These are phyloP conservation scores for Empidonax traillii DNA, from an alignment of 2,113 vertebrate species.

Conservation along the genomic window DNA sequence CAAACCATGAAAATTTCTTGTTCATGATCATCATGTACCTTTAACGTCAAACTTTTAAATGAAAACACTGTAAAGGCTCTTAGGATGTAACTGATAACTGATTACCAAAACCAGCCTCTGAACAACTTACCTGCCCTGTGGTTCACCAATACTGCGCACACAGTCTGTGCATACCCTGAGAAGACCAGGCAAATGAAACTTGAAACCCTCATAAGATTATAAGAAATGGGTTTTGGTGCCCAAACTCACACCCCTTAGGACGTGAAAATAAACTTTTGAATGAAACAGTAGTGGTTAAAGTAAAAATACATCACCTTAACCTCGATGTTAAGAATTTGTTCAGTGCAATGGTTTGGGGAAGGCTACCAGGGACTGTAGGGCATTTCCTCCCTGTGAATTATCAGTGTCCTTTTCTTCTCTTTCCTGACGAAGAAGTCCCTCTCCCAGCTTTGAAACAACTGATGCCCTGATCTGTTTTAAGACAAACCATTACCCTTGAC, in stretches of 20 bases:
- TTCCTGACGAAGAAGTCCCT: background rate
- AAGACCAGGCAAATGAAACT: background rate
- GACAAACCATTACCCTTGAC: background rate
- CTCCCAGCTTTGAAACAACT: background rate
- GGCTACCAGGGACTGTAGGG: background rate
- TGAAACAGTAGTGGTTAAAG: background rate
- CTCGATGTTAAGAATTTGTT: background rate
- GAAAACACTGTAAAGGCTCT: background rate
- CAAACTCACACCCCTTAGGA: background rate
- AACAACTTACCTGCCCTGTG: background rate
- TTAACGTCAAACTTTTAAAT: background rate
- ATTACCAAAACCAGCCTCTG: background rate
- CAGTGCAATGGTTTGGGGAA: background rate
- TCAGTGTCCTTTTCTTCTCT: background rate
- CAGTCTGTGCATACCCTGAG: rapidly evolving
- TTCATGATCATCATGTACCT: background rate
- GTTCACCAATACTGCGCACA: background rate
- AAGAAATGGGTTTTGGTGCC: background rate
- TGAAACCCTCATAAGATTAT: background rate
- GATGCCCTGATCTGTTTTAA: background rate
- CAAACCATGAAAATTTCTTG: background rate
- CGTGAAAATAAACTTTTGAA: background rate
- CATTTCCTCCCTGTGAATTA: background rate
- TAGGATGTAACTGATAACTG: background rate
- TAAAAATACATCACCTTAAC: background rate